These are phyloP conservation scores for Hoplodrina ambigua DNA, from an alignment of 2,888 invertebrate genomes.

Conservation along the genomic window DNA sequence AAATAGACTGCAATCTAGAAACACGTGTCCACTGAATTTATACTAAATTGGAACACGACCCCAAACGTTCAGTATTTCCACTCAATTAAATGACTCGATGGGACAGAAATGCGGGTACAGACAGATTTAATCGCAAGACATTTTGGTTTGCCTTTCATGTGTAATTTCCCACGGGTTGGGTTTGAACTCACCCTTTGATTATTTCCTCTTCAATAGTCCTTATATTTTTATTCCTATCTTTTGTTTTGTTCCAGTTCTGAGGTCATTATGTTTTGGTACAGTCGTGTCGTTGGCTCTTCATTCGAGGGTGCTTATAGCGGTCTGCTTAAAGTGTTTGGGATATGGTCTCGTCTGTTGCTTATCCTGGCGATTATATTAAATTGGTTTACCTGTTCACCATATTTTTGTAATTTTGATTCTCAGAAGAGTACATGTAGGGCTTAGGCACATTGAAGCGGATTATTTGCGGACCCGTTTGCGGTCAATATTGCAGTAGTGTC, in stretches of 20 bases:
- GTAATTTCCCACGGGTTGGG: conserved; percentile 78
- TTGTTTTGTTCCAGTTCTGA: conserved; percentile 46
- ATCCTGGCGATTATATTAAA: conserved; percentile 13
- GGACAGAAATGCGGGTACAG: conserved; percentile 80
- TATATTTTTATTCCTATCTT: conserved; percentile 62
- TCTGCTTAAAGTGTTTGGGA: conserved; percentile 28
- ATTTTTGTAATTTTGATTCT: not conserved
- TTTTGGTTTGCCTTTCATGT: conserved; percentile 80
- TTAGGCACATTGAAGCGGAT: too few relatives aligned
- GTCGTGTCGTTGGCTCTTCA: conserved; percentile 27
- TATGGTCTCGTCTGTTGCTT: conserved; percentile 28
- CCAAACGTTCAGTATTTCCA: conserved; percentile 78
- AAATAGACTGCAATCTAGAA: conserved; percentile 61
- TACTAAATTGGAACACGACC: conserved; percentile 73
- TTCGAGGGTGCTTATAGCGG: conserved; percentile 44
- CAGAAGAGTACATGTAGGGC: too few relatives aligned
- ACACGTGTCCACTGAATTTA: conserved; percentile 72
- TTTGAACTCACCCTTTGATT: conserved; percentile 69
- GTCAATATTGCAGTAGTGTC: too few relatives aligned
- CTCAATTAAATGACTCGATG: conserved; percentile 84
- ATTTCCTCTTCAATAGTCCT: conserved; percentile 70
- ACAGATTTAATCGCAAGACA: conserved; percentile 84
- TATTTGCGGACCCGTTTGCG: too few relatives aligned
- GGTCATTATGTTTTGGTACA: conserved; percentile 41
- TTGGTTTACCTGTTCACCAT: not conserved